Conservation (phyloP, 2,888 invertebrate species). For the Pseudanteris insignis region DNA sequence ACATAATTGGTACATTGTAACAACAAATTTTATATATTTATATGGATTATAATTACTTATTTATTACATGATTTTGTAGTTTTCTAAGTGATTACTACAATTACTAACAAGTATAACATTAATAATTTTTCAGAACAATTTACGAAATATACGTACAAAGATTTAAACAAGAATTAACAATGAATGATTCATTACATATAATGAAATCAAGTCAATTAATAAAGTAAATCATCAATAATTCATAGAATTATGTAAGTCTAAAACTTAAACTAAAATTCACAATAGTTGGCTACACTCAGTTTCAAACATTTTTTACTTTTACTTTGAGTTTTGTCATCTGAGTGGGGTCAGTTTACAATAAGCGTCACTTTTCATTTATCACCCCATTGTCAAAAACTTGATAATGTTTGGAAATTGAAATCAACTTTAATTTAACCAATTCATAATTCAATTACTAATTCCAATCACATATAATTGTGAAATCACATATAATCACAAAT, state of each 20-base stretch:
- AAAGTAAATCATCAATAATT: constrained; percentile 50
- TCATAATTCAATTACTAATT: too few species aligned
- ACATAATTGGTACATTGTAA: constrained; percentile 32
- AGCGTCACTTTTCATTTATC: constrained; percentile 25
- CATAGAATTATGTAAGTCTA: constrained; percentile 46
- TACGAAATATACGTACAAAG: constrained; percentile 42
- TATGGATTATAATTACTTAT: constrained; percentile 17
- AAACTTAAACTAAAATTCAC: constrained; percentile 48
- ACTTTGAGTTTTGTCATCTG: constrained; percentile 41
- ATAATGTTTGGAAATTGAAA: too few species aligned
- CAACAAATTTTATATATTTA: constrained; percentile 29
- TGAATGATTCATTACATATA: constrained; percentile 59
- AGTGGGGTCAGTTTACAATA: constrained; percentile 46
- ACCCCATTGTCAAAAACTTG: constrained; percentile 6
- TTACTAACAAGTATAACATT: constrained; percentile 45
- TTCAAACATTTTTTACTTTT: constrained; percentile 29
- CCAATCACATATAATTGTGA: too few species aligned
- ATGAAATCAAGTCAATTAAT: constrained; percentile 62
- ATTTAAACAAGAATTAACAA: constrained; percentile 57
- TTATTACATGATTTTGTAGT: constrained; percentile 14
- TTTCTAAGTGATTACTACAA: constrained; percentile 27
- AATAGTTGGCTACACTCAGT: constrained; percentile 46
- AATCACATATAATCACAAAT: too few species aligned
- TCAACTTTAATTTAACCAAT: too few species aligned
- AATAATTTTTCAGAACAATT: constrained; percentile 37